Evolutionary conservation across 1,140 invertebrate genomes (phyloP).

Genomic region (Euwallacea similis): DNA sequence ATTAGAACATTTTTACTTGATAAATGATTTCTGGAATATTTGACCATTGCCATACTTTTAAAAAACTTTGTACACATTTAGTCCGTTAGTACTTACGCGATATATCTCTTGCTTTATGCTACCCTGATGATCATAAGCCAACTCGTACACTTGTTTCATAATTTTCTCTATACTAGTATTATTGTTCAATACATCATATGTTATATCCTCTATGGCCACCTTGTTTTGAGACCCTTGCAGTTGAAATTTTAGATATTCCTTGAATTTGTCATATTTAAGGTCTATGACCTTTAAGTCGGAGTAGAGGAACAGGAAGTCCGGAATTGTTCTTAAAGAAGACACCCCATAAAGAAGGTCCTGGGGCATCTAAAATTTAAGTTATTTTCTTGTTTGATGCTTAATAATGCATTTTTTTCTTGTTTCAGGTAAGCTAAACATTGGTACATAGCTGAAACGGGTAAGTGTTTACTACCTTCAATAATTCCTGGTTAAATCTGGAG

Average conservation of each 20-base stretch:
- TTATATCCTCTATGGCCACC: slow-evolving; percentile 62
- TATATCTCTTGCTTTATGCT: slow-evolving; percentile 10
- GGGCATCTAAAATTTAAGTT: slow-evolving; percentile 37
- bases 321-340: slow-evolving; percentile 36
- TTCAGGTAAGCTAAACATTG: not conserved
- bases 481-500: slow-evolving; percentile 56
- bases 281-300: slow-evolving; percentile 59
- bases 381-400: too few relatives aligned
- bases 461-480: slow-evolving; percentile 31
- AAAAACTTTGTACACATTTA: not conserved
- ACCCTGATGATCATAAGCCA: slow-evolving; percentile 8
- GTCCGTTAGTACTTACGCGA: slow-evolving; percentile 8
- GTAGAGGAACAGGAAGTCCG: slow-evolving; percentile 46
- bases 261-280: slow-evolving; percentile 62
- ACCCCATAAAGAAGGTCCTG: slow-evolving; percentile 48
- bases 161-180: slow-evolving; percentile 39
- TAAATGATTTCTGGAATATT: not conserved
- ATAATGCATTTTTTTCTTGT: not conserved
- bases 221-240: slow-evolving; percentile 49
- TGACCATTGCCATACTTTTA: not conserved
- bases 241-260: slow-evolving; percentile 58
- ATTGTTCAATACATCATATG: slow-evolving; percentile 62
- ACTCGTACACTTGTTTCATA: slow-evolving; percentile 7
- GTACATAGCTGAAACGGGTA: too few relatives aligned
- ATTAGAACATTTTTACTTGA: not conserved